These are phyloP conservation scores for Amiota communis DNA, from an alignment of 2,888 invertebrate species.

Conservation along the genomic window DNA sequence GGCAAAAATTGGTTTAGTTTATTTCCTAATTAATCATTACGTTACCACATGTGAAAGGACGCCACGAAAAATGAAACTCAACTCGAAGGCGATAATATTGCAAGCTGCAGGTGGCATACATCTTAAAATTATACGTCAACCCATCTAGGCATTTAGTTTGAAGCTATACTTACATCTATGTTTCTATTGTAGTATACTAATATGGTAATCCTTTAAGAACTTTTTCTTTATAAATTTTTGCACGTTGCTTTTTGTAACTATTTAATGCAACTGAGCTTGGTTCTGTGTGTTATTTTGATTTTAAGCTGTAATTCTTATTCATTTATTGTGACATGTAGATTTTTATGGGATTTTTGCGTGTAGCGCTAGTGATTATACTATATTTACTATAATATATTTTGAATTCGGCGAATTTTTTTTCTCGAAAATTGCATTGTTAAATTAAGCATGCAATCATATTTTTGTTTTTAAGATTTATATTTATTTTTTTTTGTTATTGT, in stretches of 20 bases:
- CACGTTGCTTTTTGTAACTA: background rate
- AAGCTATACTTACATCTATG: conserved; percentile 11
- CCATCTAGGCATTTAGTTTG: conserved; percentile 23
- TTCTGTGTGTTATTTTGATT: background rate
- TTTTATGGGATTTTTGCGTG: conserved; percentile 19
- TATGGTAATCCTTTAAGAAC: background rate
- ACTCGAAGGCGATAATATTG: conserved; percentile 68
- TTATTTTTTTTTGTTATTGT: background rate
- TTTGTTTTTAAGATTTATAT: background rate
- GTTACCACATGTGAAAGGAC: conserved; percentile 64
- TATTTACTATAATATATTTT: background rate
- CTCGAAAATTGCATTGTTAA: conserved; percentile 17
- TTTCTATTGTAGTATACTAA: background rate
- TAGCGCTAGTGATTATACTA: background rate
- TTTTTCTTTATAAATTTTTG: background rate
- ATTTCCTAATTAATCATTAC: conserved; percentile 68
- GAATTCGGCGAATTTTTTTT: conserved; percentile 17
- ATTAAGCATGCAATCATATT: conserved; percentile 12
- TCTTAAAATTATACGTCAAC: conserved; percentile 62
- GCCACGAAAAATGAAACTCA: conserved; percentile 60
- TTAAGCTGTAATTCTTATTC: conserved; percentile 10
- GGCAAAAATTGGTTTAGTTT: conserved; percentile 70
- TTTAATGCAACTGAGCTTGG: background rate
- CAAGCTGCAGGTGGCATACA: conserved; percentile 70
- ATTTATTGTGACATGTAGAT: background rate